These are phyloP conservation scores for Laticauda colubrina DNA, from an alignment of 2,113 vertebrate genomes.

Conservation along the genomic window DNA sequence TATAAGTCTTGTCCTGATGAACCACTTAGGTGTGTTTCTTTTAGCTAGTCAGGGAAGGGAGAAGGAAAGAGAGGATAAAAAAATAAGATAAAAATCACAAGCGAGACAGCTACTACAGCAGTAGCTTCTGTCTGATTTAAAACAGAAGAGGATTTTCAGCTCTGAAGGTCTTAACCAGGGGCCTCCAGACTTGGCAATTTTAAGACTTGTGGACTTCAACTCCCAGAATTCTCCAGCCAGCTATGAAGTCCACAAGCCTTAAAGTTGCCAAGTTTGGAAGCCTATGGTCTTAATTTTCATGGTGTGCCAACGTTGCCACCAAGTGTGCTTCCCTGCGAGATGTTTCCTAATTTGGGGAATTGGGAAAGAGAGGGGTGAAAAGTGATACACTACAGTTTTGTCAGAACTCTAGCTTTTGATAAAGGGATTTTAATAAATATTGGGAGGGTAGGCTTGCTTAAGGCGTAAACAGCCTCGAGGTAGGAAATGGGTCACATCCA, in stretches of 20 bases:
- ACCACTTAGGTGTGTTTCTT: not conserved
- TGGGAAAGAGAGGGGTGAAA: slow-evolving; percentile 7
- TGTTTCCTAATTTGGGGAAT: not conserved
- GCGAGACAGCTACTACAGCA: not conserved
- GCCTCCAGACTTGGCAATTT: no score
- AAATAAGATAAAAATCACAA: not conserved
- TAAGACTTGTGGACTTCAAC: no score
- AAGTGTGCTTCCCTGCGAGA: not conserved
- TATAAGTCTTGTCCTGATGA: not conserved
- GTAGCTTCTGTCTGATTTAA: not conserved
- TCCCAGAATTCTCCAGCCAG: no score
- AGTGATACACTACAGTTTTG: not conserved
- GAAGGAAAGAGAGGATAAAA: not conserved
- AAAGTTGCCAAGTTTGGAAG: no score
- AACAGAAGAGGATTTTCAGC: not conserved
- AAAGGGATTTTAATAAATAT: not conserved
- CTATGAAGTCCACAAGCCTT: no score
- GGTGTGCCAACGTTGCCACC: not conserved
- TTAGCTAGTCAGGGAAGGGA: no score
- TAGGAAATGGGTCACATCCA: not conserved
- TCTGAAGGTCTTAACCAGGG: not conserved
- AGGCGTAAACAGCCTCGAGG: not conserved
- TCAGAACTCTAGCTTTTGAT: not conserved
- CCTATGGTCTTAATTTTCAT: not conserved
- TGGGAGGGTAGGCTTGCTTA: not conserved